phyloP scores from a whole-genome alignment of 2,888 invertebrate species.

The Danaus chrysippus region DNA sequence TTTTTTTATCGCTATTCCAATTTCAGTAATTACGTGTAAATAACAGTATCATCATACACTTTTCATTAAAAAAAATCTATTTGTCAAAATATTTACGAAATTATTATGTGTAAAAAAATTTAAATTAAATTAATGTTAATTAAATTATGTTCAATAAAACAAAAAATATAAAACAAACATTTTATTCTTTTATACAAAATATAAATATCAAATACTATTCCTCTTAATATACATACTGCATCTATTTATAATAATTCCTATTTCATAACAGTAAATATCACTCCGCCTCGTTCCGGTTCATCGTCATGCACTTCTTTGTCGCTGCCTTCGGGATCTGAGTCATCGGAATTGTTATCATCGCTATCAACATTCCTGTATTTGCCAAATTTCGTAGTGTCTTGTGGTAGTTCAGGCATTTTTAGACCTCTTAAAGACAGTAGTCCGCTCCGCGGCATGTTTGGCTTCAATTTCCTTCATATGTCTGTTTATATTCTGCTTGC shows the following conservation, averaged over 20 bases:
- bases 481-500: conserved; percentile 71
- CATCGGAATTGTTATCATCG: conserved; percentile 51
- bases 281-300: conserved; percentile 77
- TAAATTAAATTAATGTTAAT: not conserved
- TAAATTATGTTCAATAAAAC: not conserved
- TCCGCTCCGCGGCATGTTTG: conserved; percentile 77
- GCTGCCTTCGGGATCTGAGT: conserved; percentile 66
- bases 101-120: no score
- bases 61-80: no score
- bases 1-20: no score
- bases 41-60: no score
- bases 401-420: conserved; percentile 55
- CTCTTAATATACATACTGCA: not conserved
- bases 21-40: no score
- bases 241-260: conserved; percentile 33
- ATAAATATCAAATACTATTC: not conserved
- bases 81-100: no score
- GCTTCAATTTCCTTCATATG: conserved; percentile 74
- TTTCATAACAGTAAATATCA: conserved; percentile 73
- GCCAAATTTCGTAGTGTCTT: conserved; percentile 53
- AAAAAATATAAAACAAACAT: not conserved
- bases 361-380: conserved; percentile 60
- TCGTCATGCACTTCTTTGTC: conserved; percentile 79
- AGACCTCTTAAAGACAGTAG: conserved; percentile 60
- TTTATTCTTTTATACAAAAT: conserved; percentile 4